Evolutionary conservation across 2,888 invertebrate species (phyloP), one percentile per base, ranked within the genome.

Genomic region (Hirtodrosophila cameraria): DNA sequence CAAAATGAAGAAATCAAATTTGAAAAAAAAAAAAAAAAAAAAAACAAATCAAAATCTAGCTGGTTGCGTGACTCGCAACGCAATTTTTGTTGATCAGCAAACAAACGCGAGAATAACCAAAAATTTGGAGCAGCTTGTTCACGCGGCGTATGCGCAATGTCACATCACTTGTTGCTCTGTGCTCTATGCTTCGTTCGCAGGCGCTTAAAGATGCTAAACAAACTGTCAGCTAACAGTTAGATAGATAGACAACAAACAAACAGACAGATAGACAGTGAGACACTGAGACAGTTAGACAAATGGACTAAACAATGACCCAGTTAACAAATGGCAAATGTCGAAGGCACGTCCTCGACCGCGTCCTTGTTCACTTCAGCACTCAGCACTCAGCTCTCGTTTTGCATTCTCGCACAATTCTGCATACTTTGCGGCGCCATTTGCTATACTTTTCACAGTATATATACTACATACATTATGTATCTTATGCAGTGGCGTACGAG

Each of bases 291-390:
- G 18, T 15, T 20, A 18, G 36, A 20, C 27, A 54, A 31, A 25
- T 20, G 16, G 23, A 15, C 18, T 38, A 25, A 20, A 11, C 52
- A 52, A 41, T 67, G 67, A 55, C 68, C 68, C 45, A 67, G 45
- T 62, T 68, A 45, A 46, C 30, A 64, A 64, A 64, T 64, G 39
- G 57, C 67, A 68, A 67, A 68, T 67, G 68, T 62, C 66, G 52
- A 62, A 59, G 53, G 33, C 61, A 31, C 13, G 61, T 67, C 61
- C 54, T 61, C 61, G 61, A 45, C 35, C 13, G 49, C 54, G 35
- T 45, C 68, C 54, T 61, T 67, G 61, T 45, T 12, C 27, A 13
- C n/a, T n/a, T n/a, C n/a, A n/a, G n/a, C n/a, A n/a, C n/a, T n/a
- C n/a, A n/a, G n/a, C n/a, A n/a, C 31, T 2, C 11, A 15, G 15